Evolutionary conservation across 35 echinoderm and acorn worm species (phyloP).

Genomic region (Anneissia japonica): DNA sequence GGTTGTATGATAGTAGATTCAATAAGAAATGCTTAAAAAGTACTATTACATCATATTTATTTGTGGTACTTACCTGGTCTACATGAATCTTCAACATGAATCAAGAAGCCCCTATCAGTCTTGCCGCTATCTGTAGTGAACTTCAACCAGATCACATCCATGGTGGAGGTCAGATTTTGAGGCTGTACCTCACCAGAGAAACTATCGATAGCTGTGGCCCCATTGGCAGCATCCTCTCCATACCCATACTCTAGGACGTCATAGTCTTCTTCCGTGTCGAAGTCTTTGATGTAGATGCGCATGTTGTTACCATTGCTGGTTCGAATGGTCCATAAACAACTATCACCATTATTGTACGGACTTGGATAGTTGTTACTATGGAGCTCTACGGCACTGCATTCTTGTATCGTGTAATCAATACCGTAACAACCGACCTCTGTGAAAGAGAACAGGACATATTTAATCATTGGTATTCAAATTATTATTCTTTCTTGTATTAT

Average conservation of each 20-base stretch:
- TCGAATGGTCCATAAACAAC: slow-evolving; percentile 73
- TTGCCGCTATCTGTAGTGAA: slow-evolving; percentile 39
- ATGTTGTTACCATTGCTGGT: slow-evolving; percentile 27
- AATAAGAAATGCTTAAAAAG: too few species aligned
- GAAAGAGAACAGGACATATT: not conserved
- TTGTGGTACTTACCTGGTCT: not conserved
- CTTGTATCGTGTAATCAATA: not conserved
- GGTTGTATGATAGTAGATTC: too few species aligned
- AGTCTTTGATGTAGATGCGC: slow-evolving; percentile 62
- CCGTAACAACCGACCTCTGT: not conserved
- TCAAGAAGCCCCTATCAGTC: not conserved
- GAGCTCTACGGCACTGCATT: not conserved
- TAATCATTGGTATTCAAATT: too few species aligned
- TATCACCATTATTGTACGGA: slow-evolving; percentile 46
- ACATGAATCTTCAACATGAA: not conserved
- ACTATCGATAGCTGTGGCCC: slow-evolving; percentile 23
- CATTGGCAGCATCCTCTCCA: slow-evolving; percentile 41
- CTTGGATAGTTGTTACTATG: slow-evolving; percentile 52
- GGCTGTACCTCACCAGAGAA: slow-evolving; percentile 57
- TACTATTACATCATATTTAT: too few species aligned
- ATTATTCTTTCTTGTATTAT: too few species aligned
- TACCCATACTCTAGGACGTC: slow-evolving; percentile 65
- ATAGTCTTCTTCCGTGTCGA: slow-evolving; percentile 56
- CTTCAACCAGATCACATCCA: slow-evolving; percentile 58
- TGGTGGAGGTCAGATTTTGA: slow-evolving; percentile 45